Conservation (phyloP, 2,797 vertebrate genomes). For the Arctocebus calabarensis region DNA sequence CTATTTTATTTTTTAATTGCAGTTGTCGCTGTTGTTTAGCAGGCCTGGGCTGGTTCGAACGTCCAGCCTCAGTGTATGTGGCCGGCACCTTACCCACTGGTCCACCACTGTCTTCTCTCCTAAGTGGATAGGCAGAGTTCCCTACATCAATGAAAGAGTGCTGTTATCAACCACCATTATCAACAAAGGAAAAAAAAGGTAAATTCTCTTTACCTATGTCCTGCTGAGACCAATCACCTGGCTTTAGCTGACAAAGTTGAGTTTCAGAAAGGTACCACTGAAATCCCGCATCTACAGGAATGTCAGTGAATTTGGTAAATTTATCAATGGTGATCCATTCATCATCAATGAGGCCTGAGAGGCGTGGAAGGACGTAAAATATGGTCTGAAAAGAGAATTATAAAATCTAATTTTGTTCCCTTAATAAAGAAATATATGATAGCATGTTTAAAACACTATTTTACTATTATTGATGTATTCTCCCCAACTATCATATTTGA, state of each 20-base stretch:
- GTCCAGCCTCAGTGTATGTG: too few species aligned
- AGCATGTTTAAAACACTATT: background rate
- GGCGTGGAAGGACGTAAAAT: constrained; percentile 93
- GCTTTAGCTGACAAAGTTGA: constrained; percentile 87
- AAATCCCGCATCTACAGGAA: constrained; percentile 84
- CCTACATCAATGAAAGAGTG: background rate
- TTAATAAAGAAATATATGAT: background rate
- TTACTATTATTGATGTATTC: background rate
- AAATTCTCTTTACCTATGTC: constrained; percentile 90
- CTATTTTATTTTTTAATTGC: too few species aligned
- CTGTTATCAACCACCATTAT: too few species aligned
- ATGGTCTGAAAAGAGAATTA: constrained; percentile 90
- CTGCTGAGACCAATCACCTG: constrained; percentile 95
- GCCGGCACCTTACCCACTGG: too few species aligned
- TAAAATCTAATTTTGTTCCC: background rate
- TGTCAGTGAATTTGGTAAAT: constrained; percentile 89
- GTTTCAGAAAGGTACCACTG: constrained; percentile 87
- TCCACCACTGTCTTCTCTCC: background rate
- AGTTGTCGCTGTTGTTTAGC: too few species aligned
- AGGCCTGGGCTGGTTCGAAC: too few species aligned
- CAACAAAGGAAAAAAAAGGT: background rate
- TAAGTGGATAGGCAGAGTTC: background rate
- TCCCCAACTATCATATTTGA: background rate
- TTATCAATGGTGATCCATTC: constrained; percentile 94
- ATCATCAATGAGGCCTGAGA: constrained; percentile 94